Percentiles rank a stretch among this genome's conserved stretches.
Evolutionary conservation across 2,113 vertebrate species (phyloP).

Genomic region (Bufo gargarizans): DNA sequence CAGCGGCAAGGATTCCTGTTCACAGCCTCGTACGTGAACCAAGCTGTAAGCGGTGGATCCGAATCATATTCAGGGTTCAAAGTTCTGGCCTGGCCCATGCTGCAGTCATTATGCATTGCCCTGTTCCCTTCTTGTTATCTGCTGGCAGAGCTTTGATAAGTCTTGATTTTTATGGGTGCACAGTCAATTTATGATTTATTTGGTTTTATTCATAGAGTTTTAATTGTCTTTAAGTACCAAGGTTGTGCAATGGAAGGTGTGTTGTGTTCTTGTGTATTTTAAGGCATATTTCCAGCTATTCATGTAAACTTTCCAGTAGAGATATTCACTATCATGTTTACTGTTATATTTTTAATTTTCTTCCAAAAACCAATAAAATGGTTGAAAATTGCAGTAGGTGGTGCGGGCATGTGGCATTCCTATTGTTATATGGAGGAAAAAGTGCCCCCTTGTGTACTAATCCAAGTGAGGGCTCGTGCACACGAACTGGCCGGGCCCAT

Average conservation of each 20-base stretch:
- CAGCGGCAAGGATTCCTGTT: no score
- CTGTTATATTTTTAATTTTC: no score
- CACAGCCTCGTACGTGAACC: no score
- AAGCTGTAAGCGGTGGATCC: neutral
- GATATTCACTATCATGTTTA: no score
- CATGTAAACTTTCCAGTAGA: no score
- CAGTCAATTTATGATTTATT: neutral
- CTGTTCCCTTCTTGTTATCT: constrained; percentile 3
- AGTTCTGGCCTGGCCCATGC: constrained; percentile 1
- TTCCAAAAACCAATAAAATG: no score
- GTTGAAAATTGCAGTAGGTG: no score
- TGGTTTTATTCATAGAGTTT: neutral
- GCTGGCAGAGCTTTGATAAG: neutral
- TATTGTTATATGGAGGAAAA: no score
- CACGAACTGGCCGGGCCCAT: no score
- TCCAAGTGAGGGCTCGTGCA: no score
- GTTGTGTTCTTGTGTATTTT: neutral
- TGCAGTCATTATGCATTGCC: neutral
- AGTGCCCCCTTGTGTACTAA: no score
- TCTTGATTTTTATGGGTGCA: neutral
- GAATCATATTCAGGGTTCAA: neutral
- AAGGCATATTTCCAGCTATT: neutral
- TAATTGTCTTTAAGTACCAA: neutral
- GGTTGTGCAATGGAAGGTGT: neutral
- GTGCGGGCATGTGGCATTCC: no score